phyloP scores from a whole-genome alignment of 1,140 invertebrate genomes.

The Cydia amplana region DNA sequence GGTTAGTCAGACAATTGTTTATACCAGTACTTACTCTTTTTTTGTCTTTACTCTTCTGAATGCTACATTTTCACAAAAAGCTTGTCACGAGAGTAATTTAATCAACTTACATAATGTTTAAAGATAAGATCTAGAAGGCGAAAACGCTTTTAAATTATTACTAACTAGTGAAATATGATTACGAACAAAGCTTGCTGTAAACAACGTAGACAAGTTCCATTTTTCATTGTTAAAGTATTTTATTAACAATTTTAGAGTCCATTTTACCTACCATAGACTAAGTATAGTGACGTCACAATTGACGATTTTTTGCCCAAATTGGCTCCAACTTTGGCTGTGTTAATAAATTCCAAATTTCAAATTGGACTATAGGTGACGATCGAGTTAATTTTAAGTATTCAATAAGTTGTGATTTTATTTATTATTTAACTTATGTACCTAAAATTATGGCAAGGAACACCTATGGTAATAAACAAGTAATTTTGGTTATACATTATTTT shows the following conservation, averaged over 20 bases:
- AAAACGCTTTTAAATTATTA: neutral
- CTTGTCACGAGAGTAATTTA: conserved; percentile 8
- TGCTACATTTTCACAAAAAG: neutral
- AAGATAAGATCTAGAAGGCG: conserved; percentile 13
- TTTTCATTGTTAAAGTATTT: conserved; percentile 61
- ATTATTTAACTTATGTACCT: conserved; percentile 77
- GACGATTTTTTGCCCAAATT: conserved; percentile 37
- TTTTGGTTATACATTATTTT: conserved; percentile 56
- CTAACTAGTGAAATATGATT: neutral
- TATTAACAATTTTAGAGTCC: conserved; percentile 68
- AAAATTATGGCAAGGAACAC: conserved; percentile 76
- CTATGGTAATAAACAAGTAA: conserved; percentile 71
- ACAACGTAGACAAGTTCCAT: conserved; percentile 37
- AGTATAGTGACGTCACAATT: conserved; percentile 62
- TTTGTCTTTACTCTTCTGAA: neutral
- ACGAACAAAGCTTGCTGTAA: neutral
- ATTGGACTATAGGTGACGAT: conserved; percentile 49
- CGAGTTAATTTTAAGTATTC: conserved; percentile 75
- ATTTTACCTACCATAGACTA: conserved; percentile 76
- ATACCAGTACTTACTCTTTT: neutral
- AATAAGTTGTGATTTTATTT: conserved; percentile 77
- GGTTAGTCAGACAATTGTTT: neutral
- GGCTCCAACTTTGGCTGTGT: conserved; percentile 39
- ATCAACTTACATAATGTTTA: conserved; percentile 4
- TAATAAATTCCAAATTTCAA: conserved; percentile 60